Percentiles rank a stretch among this genome's conserved stretches.
Evolutionary conservation across 2,888 invertebrate species (phyloP).

Genomic region (Melinopterus prodromus): DNA sequence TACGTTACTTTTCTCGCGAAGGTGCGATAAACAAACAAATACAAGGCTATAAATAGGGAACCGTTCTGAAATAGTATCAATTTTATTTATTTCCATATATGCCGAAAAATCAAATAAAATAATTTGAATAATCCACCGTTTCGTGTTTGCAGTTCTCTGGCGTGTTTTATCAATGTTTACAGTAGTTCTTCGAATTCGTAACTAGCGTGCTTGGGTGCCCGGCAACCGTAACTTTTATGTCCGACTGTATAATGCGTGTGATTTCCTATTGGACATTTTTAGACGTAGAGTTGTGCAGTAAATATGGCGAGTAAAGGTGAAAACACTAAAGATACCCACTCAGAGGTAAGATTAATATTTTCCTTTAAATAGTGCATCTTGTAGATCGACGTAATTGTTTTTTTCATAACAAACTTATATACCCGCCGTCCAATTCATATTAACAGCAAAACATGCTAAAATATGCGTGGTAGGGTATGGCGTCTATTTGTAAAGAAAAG

Average conservation of each 20-base stretch:
- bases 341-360: slow-evolving; percentile 54
- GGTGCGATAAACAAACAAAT: not conserved
- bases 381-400: not conserved
- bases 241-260: slow-evolving; percentile 54
- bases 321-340: slow-evolving; percentile 57
- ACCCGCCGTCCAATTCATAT: slow-evolving; percentile 5
- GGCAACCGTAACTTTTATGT: slow-evolving; percentile 39
- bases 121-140: not conserved
- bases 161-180: not conserved
- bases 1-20: not conserved
- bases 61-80: not conserved
- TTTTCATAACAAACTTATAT: not conserved
- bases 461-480: slow-evolving; percentile 57
- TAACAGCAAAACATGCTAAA: slow-evolving; percentile 52
- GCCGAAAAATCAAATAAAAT: not conserved
- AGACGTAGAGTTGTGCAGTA: slow-evolving; percentile 58
- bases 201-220: not conserved
- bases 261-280: slow-evolving; percentile 58
- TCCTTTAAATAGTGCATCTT: slow-evolving; percentile 10
- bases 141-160: not conserved
- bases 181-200: not conserved
- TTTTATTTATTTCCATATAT: not conserved
- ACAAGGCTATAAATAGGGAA: not conserved
- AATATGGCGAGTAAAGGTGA: slow-evolving; percentile 61
- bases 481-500: slow-evolving; percentile 60